Base-by-base conservation (phyloP, 2,888 invertebrate genomes). In the Atherix ibis region DNA sequence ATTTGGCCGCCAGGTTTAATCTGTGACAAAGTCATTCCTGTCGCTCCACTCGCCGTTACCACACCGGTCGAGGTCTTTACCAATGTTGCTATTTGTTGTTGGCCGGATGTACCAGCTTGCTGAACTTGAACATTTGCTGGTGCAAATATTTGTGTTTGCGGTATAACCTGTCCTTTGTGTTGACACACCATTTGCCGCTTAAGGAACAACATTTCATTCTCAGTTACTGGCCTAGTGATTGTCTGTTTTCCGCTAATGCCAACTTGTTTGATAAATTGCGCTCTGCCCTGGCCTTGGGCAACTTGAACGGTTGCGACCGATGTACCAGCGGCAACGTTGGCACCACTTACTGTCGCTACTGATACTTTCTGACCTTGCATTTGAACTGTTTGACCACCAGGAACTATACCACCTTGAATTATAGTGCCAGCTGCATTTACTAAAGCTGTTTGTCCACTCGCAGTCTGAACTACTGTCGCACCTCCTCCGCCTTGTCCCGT, bases 171-270 rank as follows among this genome's bases (percentile, higher is more conserved):
- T 1, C 59, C 55, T 39, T 64, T 64, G 36, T 52, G 60, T 18
- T 52, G 52, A 19, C 42, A 43, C 19, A 58, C 52, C 12, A 62
- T 52, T 37, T 70, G 69, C 4, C 71, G 62, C 44, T 71, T 71
- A 2, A 73, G 56, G 30, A 74, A 45, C 4, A 70, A 37, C 64
- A 76, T 67, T 46, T 75, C 73, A 3, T 63, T 62, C 25, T 71
- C 71, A 0, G 68, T 65, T 16, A 71, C 63, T 31, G 68, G 62
- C 1, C 67, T 58, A 2, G 64, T 52, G 3, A 67, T 51, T 0
- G 63, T 55, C 43, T 65, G 66, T 40, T 67, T 67, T 4, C 50
- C 54, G 0, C 54, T 46, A 12, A 55, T 55, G 4, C 51, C 37
- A 9, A 45, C 40, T 41, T 62, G 62, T 43, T 62, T 62, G 18